A percentile compares a stretch with the other conserved stretches of the same genome.
Evolutionary conservation across 2,888 invertebrate species (phyloP).

Genomic region (Agrotis ipsilon): DNA sequence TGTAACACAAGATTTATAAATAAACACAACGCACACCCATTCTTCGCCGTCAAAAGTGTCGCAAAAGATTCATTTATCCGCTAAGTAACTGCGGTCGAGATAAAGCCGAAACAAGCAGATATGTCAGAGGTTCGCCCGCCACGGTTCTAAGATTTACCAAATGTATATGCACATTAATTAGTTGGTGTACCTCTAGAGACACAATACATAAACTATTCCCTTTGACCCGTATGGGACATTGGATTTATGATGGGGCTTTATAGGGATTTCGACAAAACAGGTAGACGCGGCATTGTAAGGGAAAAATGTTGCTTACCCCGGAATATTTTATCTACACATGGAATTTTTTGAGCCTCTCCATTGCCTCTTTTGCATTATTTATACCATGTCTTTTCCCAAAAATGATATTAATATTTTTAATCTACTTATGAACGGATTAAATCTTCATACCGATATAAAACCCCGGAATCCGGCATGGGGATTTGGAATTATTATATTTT

Average conservation of each 20-base stretch:
- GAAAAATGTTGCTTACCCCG: conserved; percentile 23
- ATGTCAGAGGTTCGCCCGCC: conserved; percentile 11
- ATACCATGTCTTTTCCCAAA: neutral
- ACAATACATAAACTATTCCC: conserved; percentile 61
- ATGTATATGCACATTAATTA: conserved; percentile 61
- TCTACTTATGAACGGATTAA: conserved; percentile 15
- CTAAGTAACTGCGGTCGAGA: conserved; percentile 9
- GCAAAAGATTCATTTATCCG: conserved; percentile 12
- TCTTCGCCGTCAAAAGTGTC: neutral
- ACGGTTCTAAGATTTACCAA: conserved; percentile 47
- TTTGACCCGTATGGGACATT: conserved; percentile 54
- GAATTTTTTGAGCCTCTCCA: conserved; percentile 11
- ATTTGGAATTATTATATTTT: conserved; percentile 14
- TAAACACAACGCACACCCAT: neutral
- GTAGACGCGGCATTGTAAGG: conserved; percentile 15
- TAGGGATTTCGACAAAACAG: conserved; percentile 51
- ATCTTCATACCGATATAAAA: conserved; percentile 13
- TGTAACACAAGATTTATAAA: neutral
- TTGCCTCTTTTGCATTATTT: conserved; percentile 15
- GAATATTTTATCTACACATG: conserved; percentile 10
- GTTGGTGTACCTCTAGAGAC: conserved; percentile 49
- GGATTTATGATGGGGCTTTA: conserved; percentile 62
- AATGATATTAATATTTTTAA: conserved; percentile 6
- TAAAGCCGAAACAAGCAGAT: conserved; percentile 8
- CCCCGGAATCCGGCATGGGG: neutral